Conservation (phyloP, 2,113 vertebrate genomes). For the Propithecus coquereli region DNA sequence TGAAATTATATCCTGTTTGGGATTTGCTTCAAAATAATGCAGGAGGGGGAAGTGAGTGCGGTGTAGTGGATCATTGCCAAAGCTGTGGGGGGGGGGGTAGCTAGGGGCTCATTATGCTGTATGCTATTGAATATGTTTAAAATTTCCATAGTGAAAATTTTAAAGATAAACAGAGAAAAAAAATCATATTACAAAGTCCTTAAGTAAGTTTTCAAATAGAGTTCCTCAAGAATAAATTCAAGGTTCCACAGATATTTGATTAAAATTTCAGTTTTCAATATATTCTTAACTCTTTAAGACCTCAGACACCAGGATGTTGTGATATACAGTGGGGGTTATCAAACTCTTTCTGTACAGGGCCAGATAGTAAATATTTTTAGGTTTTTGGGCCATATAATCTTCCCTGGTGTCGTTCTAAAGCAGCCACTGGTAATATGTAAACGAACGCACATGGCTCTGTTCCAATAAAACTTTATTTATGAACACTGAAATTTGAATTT, state of each 20-base stretch:
- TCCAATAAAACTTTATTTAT: conserved; percentile 54
- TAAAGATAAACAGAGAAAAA: not conserved
- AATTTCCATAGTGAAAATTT: not conserved
- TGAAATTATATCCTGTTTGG: not conserved
- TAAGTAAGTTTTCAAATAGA: conserved; percentile 10
- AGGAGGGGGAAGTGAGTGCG: not conserved
- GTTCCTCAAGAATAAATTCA: not conserved
- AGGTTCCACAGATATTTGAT: not conserved
- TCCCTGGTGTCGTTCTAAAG: not conserved
- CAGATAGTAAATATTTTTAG: not conserved
- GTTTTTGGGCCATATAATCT: not conserved
- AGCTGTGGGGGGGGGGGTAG: not conserved
- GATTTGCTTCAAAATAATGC: not conserved
- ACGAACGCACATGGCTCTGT: not conserved
- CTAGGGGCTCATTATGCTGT: not conserved
- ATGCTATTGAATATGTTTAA: not conserved
- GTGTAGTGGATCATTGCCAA: not conserved
- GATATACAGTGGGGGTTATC: not conserved
- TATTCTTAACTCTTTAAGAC: not conserved
- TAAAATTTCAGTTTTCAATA: not conserved
- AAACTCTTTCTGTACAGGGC: not conserved
- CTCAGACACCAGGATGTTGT: not conserved
- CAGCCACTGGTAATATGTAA: not conserved
- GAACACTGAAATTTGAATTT: conserved; percentile 10
- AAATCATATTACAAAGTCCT: not conserved